phyloP scores from a whole-genome alignment of 2,888 invertebrate species.

The Drosophila testacea region DNA sequence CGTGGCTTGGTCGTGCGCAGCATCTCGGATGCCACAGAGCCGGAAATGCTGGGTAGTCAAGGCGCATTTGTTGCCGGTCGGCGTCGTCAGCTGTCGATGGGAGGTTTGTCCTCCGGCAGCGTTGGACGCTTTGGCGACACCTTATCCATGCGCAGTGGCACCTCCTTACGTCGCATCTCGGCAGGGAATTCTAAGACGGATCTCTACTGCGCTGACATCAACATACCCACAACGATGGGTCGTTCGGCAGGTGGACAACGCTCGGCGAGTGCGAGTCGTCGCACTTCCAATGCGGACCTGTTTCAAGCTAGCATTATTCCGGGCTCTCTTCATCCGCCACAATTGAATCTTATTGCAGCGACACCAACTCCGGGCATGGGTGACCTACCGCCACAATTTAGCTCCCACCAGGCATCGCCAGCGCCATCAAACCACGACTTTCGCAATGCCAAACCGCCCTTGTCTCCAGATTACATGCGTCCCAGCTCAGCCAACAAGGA shows the following conservation, averaged over 20 bases:
- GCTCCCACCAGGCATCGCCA: constrained; percentile 60
- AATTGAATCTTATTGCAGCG: constrained; percentile 80
- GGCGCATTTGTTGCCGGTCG: constrained; percentile 67
- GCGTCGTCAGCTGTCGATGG: constrained; percentile 80
- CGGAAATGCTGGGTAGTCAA: constrained; percentile 47
- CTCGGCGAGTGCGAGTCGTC: constrained; percentile 79
- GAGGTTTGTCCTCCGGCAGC: constrained; percentile 78
- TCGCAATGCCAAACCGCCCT: constrained; percentile 77
- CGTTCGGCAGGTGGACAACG: constrained; percentile 62
- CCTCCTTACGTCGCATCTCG: constrained; percentile 83
- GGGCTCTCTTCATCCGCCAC: constrained; percentile 59
- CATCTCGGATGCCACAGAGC: constrained; percentile 82
- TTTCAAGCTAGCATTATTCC: constrained; percentile 70
- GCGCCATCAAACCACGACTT: constrained; percentile 68
- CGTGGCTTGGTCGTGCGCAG: constrained; percentile 83
- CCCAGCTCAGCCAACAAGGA: constrained; percentile 77
- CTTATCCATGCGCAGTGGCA: constrained; percentile 82
- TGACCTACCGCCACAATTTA: constrained; percentile 65
- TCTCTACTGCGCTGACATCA: constrained; percentile 84
- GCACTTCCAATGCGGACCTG: constrained; percentile 81
- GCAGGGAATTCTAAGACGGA: constrained; percentile 83
- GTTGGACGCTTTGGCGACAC: constrained; percentile 80
- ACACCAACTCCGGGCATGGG: constrained; percentile 73
- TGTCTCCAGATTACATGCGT: constrained; percentile 81
- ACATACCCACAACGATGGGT: constrained; percentile 67